Conservation (phyloP, 2,888 invertebrate species). For the Cephus spinipes region DNA sequence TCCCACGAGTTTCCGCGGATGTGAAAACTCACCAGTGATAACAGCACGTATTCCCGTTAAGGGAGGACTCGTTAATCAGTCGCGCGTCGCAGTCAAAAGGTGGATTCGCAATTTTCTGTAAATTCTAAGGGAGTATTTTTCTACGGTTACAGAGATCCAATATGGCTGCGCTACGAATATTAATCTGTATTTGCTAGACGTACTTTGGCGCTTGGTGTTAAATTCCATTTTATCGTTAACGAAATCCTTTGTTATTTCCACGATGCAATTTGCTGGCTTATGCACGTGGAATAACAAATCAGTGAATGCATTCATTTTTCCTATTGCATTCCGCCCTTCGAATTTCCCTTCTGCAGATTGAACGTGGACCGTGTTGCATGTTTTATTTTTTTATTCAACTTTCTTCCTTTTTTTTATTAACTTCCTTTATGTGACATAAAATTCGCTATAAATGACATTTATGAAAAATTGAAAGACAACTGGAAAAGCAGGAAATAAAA, state of each 20-base stretch:
- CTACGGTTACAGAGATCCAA: no score
- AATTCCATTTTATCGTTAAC: no score
- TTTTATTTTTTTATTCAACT: background rate
- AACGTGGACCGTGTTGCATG: background rate
- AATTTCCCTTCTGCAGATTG: background rate
- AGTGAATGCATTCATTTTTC: background rate
- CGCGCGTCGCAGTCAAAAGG: no score
- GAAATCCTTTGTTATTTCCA: background rate
- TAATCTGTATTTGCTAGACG: no score
- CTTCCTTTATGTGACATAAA: background rate
- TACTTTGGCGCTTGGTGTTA: no score
- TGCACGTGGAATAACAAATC: background rate
- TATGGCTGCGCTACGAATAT: no score
- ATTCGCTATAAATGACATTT: background rate
- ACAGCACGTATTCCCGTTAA: no score
- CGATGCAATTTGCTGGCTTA: background rate
- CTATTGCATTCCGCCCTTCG: background rate
- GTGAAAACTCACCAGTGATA: no score
- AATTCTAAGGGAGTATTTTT: no score
- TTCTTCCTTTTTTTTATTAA: background rate
- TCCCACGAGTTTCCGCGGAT: no score
- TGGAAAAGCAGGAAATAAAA: background rate
- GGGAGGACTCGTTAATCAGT: no score
- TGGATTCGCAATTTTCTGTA: no score
- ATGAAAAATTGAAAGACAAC: background rate